Evolutionary conservation across 1,140 invertebrate species (phyloP), one percentile per base, ranked within the genome.

Genomic region (Rhizoglyphus robini): DNA sequence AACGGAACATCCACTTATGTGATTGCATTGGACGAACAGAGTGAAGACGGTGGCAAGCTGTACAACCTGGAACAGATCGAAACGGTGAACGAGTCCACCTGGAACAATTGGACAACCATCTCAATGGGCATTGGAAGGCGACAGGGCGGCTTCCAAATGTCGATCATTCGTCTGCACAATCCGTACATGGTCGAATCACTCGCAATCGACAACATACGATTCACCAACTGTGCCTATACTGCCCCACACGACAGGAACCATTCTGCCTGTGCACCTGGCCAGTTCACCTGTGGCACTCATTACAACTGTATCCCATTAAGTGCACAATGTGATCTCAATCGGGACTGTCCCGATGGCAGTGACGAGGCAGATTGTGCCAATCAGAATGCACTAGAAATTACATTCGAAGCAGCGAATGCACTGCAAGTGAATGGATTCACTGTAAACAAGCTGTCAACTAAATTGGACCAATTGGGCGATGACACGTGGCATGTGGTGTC

Each of bases 151-250:
- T 68, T 68, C 32, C 30, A 63, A 11, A 15, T 68, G 18, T 38
- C 29, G 3, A 25, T 68, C 20, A 62, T 29, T 15, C 61, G 65
- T 32, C 34, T 32, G 48, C 38, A 32, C n/a, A 49, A 36, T 5
- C 25, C 27, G 15, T 15, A 18, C 0, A 49, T 38, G 47, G 29
- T 3, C 1, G 67, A 65, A 4, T 66, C 29, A n/a, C 70, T 77
- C 34, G 76, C 75, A 25, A 67, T 77, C 4, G 76, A 77, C 68
- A 75, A 77, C 61, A 61, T 76, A 1, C 68, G 72, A 60, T 71
- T 77, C 23, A 62, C 72, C 5, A 73, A 75, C 67, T 76, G 76
- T 67, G 73, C 72, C 57, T 75, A 71, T 30, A 32, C 20, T 32
- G 15, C 58, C 54, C 76, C 76, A 64, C 67, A 68, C 47, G 34